phyloP scores from a whole-genome alignment of 1,140 invertebrate genomes.

The Polypedilum pembai region DNA sequence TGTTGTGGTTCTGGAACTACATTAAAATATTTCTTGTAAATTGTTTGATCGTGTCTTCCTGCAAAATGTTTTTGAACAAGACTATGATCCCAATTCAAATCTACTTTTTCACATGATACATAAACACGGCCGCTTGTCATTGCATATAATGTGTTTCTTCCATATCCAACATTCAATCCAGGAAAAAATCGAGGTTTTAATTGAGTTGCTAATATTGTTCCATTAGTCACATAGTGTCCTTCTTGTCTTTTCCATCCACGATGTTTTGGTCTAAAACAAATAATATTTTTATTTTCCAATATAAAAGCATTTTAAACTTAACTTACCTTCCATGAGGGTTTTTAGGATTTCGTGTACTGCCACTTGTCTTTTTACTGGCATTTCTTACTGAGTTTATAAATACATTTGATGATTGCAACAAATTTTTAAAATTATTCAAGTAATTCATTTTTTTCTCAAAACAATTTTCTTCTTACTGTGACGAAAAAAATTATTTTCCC shows the following conservation, averaged over 20 bases:
- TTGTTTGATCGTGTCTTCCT: slow-evolving; percentile 52
- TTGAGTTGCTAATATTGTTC: slow-evolving; percentile 63
- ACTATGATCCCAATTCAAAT: slow-evolving; percentile 61
- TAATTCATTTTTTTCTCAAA: neutral
- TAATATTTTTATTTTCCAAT: neutral
- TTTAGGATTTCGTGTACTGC: slow-evolving; percentile 56
- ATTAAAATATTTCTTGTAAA: slow-evolving; percentile 77
- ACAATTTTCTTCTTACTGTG: neutral
- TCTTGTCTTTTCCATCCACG: slow-evolving; percentile 62
- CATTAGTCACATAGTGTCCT: slow-evolving; percentile 53
- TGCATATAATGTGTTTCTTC: slow-evolving; percentile 66
- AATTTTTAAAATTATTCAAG: neutral
- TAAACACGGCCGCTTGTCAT: slow-evolving; percentile 62
- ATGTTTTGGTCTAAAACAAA: slow-evolving; percentile 58
- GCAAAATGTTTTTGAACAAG: slow-evolving; percentile 59
- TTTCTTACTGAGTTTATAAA: slow-evolving; percentile 37
- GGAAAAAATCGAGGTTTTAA: slow-evolving; percentile 64
- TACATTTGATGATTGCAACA: neutral
- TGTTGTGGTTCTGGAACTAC: slow-evolving; percentile 66
- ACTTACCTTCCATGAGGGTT: slow-evolving; percentile 30
- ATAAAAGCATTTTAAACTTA: neutral
- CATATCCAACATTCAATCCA: slow-evolving; percentile 73
- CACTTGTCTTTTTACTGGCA: slow-evolving; percentile 61
- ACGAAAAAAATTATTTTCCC: neutral
- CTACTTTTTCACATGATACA: slow-evolving; percentile 66